A percentile compares a stretch with the other conserved stretches of the same genome.
Conservation (phyloP, 2,113 vertebrate species). For the Corvus cornix region DNA sequence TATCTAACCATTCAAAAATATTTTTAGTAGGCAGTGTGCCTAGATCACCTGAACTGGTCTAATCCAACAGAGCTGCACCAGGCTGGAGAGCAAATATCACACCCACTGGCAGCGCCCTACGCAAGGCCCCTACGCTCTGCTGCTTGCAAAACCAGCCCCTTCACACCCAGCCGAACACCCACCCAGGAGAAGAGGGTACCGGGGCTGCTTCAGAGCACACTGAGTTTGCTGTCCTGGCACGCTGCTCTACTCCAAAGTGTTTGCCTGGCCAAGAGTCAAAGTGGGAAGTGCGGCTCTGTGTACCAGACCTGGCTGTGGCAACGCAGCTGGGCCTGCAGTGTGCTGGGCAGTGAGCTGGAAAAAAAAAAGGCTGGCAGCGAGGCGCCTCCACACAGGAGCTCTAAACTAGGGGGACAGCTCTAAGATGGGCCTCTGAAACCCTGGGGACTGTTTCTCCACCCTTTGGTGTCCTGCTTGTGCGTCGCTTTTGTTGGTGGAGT, state of each 20-base stretch:
- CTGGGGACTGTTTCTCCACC: not conserved
- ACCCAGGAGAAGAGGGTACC: not conserved
- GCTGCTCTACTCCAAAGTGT: not conserved
- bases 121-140: not conserved
- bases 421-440: not conserved
- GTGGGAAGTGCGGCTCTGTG: accelerated
- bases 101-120: not conserved
- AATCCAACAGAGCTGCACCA: not conserved
- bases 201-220: not conserved
- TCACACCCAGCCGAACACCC: not conserved
- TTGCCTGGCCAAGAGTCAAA: not conserved
- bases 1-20: not conserved
- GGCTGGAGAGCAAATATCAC: not conserved
- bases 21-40: not conserved
- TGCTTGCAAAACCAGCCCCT: not conserved
- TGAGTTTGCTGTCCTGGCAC: not conserved
- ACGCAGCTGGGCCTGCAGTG: accelerated
- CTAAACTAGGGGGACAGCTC: not conserved
- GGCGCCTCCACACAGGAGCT: not conserved
- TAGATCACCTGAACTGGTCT: not conserved
- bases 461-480: not conserved
- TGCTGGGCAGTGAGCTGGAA: accelerated
- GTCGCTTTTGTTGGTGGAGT: not conserved
- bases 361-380: not conserved
- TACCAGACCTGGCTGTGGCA: accelerated